These are phyloP conservation scores for Dendrolimus kikuchii DNA, from an alignment of 1,140 invertebrate species.

Conservation along the genomic window DNA sequence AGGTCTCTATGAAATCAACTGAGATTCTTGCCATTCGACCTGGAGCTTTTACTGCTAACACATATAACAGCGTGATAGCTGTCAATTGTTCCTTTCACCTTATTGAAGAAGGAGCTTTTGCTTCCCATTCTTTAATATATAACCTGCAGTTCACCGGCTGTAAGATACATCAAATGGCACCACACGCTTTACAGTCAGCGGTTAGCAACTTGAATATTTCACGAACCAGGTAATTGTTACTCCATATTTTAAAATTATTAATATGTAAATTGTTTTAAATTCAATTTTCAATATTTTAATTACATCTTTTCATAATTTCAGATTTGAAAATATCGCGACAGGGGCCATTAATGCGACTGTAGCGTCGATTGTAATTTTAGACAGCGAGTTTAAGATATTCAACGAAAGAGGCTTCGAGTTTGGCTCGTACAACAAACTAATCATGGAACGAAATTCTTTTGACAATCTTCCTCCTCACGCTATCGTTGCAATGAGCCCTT, in stretches of 20 bases:
- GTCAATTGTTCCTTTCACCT: constrained; percentile 74
- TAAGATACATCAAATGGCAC: constrained; percentile 71
- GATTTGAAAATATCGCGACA: constrained; percentile 74
- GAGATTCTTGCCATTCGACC: constrained; percentile 71
- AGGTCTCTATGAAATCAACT: constrained; percentile 74
- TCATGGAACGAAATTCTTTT: constrained; percentile 78
- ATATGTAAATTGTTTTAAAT: too few species aligned
- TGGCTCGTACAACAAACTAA: constrained; percentile 76
- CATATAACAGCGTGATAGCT: constrained; percentile 75
- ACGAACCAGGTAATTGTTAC: constrained; percentile 75
- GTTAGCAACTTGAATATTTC: constrained; percentile 77
- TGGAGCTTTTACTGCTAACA: constrained; percentile 78
- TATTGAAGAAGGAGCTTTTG: constrained; percentile 77
- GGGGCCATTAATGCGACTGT: constrained; percentile 77
- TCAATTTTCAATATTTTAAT: neutral
- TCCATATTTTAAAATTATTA: too few species aligned
- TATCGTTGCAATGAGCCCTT: constrained; percentile 58
- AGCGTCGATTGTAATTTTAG: constrained; percentile 73
- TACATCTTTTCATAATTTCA: constrained; percentile 55
- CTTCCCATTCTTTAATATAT: constrained; percentile 75
- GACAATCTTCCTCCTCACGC: constrained; percentile 71
- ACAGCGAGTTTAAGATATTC: constrained; percentile 76
- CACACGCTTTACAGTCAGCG: constrained; percentile 76
- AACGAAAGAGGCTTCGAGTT: constrained; percentile 73
- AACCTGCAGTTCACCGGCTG: constrained; percentile 76